These are phyloP conservation scores for Trichomalopsis sarcophagae DNA, from an alignment of 1,140 invertebrate species.

Conservation along the genomic window DNA sequence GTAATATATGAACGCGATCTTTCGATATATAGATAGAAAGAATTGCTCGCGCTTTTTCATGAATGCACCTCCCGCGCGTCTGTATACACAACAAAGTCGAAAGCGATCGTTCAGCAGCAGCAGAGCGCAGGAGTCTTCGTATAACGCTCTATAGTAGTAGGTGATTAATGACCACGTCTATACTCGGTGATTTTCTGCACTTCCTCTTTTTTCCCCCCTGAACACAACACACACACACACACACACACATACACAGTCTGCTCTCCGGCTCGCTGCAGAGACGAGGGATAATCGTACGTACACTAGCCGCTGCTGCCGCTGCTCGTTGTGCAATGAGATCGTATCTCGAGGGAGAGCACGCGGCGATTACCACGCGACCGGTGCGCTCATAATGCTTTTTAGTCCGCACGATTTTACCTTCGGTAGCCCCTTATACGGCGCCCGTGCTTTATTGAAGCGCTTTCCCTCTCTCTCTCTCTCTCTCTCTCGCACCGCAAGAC, in stretches of 20 bases:
- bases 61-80: no score
- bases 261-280: no score
- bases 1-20: no score
- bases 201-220: not conserved
- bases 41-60: no score
- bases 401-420: conserved; percentile 10
- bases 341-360: conserved; percentile 9
- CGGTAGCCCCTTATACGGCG: conserved; percentile 18
- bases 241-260: not conserved
- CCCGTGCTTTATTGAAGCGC: not conserved
- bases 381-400: conserved; percentile 24
- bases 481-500: not conserved
- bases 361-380: not conserved
- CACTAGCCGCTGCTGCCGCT: not conserved
- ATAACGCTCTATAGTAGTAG: not conserved
- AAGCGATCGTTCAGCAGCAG: not conserved
- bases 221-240: not conserved
- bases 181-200: conserved; percentile 35
- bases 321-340: conserved; percentile 38
- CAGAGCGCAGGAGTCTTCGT: not conserved
- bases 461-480: not conserved
- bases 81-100: not conserved
- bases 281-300: conserved; percentile 12
- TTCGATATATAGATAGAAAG: no score
- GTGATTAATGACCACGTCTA: conserved; percentile 32